Evolutionary conservation across 2,797 vertebrate genomes (phyloP), one percentile per base, ranked within the genome.

Genomic region (Odontamblyopus lacepedii): DNA sequence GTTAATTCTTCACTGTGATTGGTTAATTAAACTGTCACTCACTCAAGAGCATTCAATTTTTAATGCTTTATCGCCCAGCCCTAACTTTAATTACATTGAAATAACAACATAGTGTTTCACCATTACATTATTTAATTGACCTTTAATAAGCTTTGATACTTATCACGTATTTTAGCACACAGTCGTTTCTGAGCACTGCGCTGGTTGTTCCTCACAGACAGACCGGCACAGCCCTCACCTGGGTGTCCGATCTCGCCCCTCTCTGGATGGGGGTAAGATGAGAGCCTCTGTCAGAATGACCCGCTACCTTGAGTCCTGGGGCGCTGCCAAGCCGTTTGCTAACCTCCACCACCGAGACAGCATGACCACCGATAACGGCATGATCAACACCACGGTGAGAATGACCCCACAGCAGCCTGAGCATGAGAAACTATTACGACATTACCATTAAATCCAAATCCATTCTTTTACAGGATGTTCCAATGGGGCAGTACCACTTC

Each of bases 211-310:
- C 19, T 32, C 66, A 32, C 80, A 99, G 98, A 96, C 93, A 6
- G 97, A 98, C 78, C 94, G 94, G 35, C 92, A 95, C 80, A 99
- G 96, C 81, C 97, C 98, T 0, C 94, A 95, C 83, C 90, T 97
- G 66, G 93, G 94, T 44, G 91, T 96, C 68, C 93, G 96, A 60
- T 95, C 96, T 29, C 94, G 97, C 12, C 93, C 96, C 0, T 94
- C 95, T 0, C 78, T 96, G 6, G 95, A 98, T 1, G 94, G 95
- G 70, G 95, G 94, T 69, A 98, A 98, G 90, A 98, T 96, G 97
- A 95, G 98, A 85, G 98, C 97, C 0, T 98, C 97, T 0, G 96
- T 99, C 56, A 94, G 98, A 81, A 99, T 99, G 98, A 99, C 98
- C 12, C 95, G 97, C 27, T 99, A 99, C 86, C 91, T 99, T 89